Percentiles rank a stretch among this genome's conserved stretches.
Evolutionary conservation across 2,113 vertebrate species (phyloP).

Genomic region (Anser brachyrhynchus): DNA sequence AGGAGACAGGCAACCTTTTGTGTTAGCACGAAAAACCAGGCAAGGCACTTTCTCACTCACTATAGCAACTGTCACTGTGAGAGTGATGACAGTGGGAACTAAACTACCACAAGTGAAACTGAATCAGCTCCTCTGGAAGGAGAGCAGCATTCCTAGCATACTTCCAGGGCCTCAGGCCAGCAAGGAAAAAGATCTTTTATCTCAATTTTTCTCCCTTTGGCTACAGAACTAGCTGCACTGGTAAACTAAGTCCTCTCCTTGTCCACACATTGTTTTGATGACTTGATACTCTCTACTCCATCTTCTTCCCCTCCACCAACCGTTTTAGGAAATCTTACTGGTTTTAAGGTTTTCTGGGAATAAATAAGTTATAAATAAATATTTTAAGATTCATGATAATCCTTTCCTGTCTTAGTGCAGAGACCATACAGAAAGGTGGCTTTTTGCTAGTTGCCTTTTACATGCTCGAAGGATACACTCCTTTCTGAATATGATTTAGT

Average conservation of each 20-base stretch:
- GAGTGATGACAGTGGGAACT: slow-evolving; percentile 74
- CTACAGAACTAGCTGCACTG: slow-evolving; percentile 11
- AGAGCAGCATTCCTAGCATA: slow-evolving; percentile 75
- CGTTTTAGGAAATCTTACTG: background rate
- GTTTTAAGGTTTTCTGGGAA: background rate
- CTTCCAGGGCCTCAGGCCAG: slow-evolving; percentile 45
- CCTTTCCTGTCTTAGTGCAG: background rate
- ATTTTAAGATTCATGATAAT: background rate
- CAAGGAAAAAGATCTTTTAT: slow-evolving; percentile 48
- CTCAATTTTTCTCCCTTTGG: slow-evolving; percentile 12
- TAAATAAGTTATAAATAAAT: background rate
- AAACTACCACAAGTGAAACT: slow-evolving; percentile 55
- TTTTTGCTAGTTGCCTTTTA: background rate
- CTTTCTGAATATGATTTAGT: background rate
- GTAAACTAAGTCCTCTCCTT: background rate
- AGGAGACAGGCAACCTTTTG: slow-evolving; percentile 73
- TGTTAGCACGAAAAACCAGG: slow-evolving; percentile 35
- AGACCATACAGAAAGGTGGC: background rate
- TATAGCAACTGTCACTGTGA: slow-evolving; percentile 68
- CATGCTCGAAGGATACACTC: background rate
- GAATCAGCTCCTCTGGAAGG: slow-evolving; percentile 68
- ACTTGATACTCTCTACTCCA: background rate
- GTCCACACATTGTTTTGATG: background rate
- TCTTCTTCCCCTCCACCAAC: background rate
- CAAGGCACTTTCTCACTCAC: slow-evolving; percentile 62